A percentile compares a stretch with the other conserved stretches of the same genome.
These are phyloP conservation scores for Capreolus pygargus DNA, from an alignment of 2,113 vertebrate genomes.

Conservation along the genomic window DNA sequence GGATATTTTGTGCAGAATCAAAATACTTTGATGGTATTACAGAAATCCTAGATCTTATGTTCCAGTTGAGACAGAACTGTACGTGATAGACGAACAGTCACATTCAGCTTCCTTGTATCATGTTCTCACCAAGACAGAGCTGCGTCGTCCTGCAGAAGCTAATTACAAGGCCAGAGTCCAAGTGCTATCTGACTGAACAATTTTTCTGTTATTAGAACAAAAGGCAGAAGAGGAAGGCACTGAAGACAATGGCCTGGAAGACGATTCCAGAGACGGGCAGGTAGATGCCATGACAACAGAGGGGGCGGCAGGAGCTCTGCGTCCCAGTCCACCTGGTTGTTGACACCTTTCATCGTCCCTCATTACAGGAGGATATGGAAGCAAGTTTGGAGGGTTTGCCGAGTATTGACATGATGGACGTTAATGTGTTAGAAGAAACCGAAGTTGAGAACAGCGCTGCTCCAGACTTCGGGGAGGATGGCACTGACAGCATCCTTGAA, in stretches of 20 bases:
- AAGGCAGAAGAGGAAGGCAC: slow-evolving; percentile 87
- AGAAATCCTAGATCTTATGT: neutral
- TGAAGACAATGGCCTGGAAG: slow-evolving; percentile 90
- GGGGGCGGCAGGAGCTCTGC: rapidly evolving
- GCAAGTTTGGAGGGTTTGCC: slow-evolving; percentile 87
- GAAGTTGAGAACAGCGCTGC: slow-evolving; percentile 87
- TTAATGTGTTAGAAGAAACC: slow-evolving; percentile 89
- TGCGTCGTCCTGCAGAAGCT: neutral
- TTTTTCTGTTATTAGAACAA: slow-evolving; percentile 80
- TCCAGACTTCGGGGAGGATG: slow-evolving; percentile 81
- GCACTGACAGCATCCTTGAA: slow-evolving; percentile 80
- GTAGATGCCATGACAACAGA: slow-evolving; percentile 74
- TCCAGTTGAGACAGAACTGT: neutral
- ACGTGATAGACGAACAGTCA: rapidly evolving
- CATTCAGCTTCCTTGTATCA: neutral
- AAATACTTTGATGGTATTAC: neutral
- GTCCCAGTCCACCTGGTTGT: neutral
- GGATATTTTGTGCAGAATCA: neutral
- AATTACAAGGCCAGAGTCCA: neutral
- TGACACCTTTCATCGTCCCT: neutral
- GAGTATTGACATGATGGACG: slow-evolving; percentile 91
- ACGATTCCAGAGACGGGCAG: slow-evolving; percentile 90
- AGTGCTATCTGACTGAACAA: neutral
- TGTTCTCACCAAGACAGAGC: neutral
- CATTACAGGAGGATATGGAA: slow-evolving; percentile 86